phyloP scores from a whole-genome alignment of 2,797 vertebrate species.

The Saxicola maurus region DNA sequence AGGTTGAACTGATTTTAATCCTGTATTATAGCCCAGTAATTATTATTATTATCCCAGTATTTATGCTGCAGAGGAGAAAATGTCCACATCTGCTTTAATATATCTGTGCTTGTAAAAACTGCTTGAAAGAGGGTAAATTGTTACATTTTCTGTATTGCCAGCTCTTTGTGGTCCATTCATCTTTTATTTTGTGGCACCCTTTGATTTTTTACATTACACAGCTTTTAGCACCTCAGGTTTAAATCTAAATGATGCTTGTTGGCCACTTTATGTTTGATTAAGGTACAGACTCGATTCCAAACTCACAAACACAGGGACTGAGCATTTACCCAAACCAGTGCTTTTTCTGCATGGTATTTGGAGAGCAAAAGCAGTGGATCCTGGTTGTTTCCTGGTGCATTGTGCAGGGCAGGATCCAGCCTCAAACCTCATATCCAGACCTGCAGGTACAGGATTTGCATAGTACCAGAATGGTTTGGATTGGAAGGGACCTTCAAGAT shows the following conservation, averaged over 20 bases:
- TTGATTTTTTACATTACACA: not conserved
- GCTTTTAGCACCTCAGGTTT: not conserved
- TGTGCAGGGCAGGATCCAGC: not conserved
- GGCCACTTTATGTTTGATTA: not conserved
- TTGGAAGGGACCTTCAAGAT: not conserved
- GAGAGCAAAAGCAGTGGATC: not conserved
- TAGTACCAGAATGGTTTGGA: not conserved
- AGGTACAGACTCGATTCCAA: accelerated
- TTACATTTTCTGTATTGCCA: not conserved
- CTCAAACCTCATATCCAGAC: not conserved
- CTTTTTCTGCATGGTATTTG: not conserved
- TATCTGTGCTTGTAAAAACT: not conserved
- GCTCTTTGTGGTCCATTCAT: not conserved
- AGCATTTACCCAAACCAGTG: not conserved
- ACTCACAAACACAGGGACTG: not conserved
- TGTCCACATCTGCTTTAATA: not conserved
- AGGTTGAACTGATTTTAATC: slow-evolving; percentile 30
- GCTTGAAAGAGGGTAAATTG: not conserved
- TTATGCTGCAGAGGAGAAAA: not conserved
- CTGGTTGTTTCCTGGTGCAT: not conserved
- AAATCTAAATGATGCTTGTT: not conserved
- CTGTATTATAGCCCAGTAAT: not conserved
- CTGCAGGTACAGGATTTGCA: not conserved
- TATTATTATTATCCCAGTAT: not conserved
- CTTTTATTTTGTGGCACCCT: not conserved